Percentiles rank a stretch among this genome's conserved stretches.
Conservation (phyloP, 2,888 invertebrate genomes). For the Seladonia tumulorum region DNA sequence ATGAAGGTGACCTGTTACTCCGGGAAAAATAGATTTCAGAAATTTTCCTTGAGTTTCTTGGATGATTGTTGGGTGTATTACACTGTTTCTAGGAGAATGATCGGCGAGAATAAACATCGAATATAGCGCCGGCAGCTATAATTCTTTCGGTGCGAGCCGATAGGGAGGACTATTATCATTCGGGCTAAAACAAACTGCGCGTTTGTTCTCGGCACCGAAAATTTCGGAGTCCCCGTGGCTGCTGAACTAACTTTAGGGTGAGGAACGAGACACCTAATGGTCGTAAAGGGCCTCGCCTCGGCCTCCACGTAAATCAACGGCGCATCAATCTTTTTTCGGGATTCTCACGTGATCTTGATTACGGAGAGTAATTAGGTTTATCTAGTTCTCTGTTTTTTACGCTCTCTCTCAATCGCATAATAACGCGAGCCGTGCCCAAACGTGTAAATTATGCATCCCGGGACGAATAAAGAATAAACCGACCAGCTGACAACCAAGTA, state of each 20-base stretch:
- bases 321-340: conserved; percentile 30
- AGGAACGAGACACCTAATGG: conserved; percentile 61
- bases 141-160: background rate
- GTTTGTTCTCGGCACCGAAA: conserved; percentile 9
- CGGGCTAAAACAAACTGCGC: conserved; percentile 47
- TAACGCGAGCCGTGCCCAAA: conserved; percentile 42
- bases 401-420: background rate
- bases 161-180: conserved; percentile 38
- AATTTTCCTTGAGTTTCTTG: background rate
- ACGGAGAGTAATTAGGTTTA: background rate
- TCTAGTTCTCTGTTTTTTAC: background rate
- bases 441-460: conserved; percentile 75
- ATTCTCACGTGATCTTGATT: background rate
- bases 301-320: conserved; percentile 42
- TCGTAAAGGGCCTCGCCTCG: conserved; percentile 51
- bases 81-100: background rate
- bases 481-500: conserved; percentile 75
- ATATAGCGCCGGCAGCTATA: background rate
- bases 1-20: background rate
- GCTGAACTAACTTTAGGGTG: conserved; percentile 66
- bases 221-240: conserved; percentile 25
- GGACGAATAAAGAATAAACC: conserved; percentile 69
- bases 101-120: background rate
- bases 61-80: background rate
- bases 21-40: background rate